A percentile compares a stretch with the other conserved stretches of the same genome.
These are phyloP conservation scores for Urosaurus nigricauda DNA, from an alignment of 2,797 vertebrate genomes.

Conservation along the genomic window DNA sequence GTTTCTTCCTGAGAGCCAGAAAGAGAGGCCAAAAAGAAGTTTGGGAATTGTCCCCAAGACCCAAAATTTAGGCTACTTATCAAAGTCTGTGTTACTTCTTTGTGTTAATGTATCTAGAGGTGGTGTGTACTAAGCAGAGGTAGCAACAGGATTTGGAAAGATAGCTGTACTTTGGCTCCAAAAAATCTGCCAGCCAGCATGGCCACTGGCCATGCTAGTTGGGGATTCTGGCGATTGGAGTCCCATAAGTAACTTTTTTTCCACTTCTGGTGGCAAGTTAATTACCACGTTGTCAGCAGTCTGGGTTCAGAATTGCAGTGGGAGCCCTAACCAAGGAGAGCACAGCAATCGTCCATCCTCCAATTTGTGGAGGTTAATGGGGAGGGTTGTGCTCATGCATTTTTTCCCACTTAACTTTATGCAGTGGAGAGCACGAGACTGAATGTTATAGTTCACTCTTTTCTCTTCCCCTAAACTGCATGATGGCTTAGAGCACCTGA, in stretches of 20 bases:
- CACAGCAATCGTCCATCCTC: neutral
- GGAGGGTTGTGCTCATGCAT: neutral
- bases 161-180: neutral
- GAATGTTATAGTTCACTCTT: neutral
- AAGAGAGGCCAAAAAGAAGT: neutral
- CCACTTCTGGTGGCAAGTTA: neutral
- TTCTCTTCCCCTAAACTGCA: neutral
- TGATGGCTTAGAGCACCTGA: neutral
- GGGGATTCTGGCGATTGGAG: neutral
- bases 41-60: neutral
- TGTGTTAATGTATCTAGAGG: neutral
- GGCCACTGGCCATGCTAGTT: neutral
- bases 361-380: neutral
- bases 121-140: neutral
- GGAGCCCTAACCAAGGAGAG: neutral
- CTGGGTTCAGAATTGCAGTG: neutral
- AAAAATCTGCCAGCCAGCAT: neutral
- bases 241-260: neutral
- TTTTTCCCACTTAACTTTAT: neutral
- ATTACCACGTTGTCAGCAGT: neutral
- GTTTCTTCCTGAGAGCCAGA: neutral
- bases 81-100: neutral
- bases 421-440: neutral
- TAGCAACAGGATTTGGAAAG: neutral
- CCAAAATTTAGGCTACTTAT: neutral